Evolutionary conservation across 64 coral and sea anemone genomes (phyloP), one percentile per base, ranked within the genome.

Genomic region (Montipora sp.): DNA sequence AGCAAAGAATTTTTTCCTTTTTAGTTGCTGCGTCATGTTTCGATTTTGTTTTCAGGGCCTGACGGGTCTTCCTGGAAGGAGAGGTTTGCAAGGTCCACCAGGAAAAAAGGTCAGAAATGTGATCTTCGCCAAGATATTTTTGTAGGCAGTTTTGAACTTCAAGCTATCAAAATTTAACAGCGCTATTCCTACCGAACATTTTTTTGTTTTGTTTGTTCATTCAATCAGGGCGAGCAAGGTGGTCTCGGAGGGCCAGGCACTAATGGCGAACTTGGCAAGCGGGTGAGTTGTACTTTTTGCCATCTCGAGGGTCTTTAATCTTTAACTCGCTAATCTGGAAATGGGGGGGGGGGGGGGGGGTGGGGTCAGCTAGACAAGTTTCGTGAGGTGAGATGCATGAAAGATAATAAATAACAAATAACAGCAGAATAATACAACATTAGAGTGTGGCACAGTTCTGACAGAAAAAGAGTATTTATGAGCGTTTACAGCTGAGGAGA

Each of bases 211-310:
- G 16, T 48, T 15, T 49, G 1, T 22, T 70, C 11, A 12, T 70
- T 85, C 22, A 36, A 22, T 81, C 57, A 85, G 82, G 82, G 82
- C n/a, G 45, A 5, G 8, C 82, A 3, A 47, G 82, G 82, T 13
- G 82, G 19, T 15, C 15, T 9, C 0, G 82, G 82, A 3, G 47
- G 82, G 46, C 82, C 27, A 1, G 82, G 82, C 44, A 69, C 18
- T 70, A 23, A 14, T 9, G 82, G 82, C 11, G 60, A 48, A 50
- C 43, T 16, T 16, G 82, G 82, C 2, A 47, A 72, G 18, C 61
- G 82, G 45, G 82, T 85, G 22, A 71, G 65, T 84, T 69, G 4
- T 11, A 36, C 27, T 76, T 76, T 63, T 63, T 57, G 5, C 53
- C 53, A 57, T 57, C 3, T 57, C 53, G 53, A 4, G 27, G 27